A percentile compares a stretch with the other conserved stretches of the same genome.
Evolutionary conservation across 1,140 invertebrate genomes (phyloP).

Genomic region (Calephelis nemesis): DNA sequence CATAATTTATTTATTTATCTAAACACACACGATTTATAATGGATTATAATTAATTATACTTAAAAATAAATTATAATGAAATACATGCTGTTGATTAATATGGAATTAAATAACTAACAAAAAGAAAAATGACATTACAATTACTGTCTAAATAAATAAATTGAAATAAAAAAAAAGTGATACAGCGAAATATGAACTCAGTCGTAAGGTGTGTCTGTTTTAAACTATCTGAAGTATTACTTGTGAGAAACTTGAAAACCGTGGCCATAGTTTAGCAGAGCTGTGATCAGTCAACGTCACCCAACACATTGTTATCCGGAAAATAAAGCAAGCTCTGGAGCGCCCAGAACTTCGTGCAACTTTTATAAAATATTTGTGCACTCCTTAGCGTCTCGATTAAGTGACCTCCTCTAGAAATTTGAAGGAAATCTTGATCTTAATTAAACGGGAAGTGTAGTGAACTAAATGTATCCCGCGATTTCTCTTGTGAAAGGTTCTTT

Average conservation of each 20-base stretch:
- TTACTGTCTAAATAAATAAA: too few species aligned
- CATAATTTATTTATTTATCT: too few species aligned
- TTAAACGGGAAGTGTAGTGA: too few species aligned
- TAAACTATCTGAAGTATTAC: slow-evolving; percentile 28
- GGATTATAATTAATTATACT: too few species aligned
- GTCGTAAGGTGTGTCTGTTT: slow-evolving; percentile 15
- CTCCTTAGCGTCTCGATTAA: slow-evolving; percentile 3
- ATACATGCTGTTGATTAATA: too few species aligned
- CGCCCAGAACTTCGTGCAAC: slow-evolving; percentile 40
- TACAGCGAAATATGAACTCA: slow-evolving; percentile 8
- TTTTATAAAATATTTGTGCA: slow-evolving; percentile 56
- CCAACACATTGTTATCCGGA: slow-evolving; percentile 51
- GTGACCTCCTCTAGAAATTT: slow-evolving; percentile 2
- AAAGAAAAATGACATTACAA: too few species aligned
- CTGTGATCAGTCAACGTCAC: slow-evolving; percentile 57
- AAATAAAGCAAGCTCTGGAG: slow-evolving; percentile 46
- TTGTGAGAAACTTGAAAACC: slow-evolving; percentile 26
- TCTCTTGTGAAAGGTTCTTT: too few species aligned
- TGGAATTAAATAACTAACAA: too few species aligned
- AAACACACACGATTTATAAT: too few species aligned
- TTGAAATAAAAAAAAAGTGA: neutral
- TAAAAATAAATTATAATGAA: too few species aligned
- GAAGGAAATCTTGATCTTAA: too few species aligned
- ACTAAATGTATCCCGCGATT: too few species aligned
- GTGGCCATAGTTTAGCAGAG: slow-evolving; percentile 39